Base-by-base conservation (phyloP, 2,888 invertebrate genomes). In the Petrophora chlorosata region DNA sequence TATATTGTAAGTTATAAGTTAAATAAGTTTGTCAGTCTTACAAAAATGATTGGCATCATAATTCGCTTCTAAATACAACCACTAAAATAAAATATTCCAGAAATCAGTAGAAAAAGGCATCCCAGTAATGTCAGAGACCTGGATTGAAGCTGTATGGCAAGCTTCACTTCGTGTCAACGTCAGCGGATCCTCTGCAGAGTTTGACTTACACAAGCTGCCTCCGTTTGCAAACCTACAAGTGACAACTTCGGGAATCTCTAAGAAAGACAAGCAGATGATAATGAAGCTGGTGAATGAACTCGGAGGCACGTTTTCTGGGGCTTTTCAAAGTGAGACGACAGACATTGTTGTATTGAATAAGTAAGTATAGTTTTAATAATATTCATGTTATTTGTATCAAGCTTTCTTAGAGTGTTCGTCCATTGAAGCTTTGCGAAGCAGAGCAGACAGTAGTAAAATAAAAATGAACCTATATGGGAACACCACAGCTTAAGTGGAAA, bases 111-210 rank as follows among this genome's bases (percentile, higher is more conserved):
- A 93, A 67, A 87, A 87, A 62, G 92, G 92, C 39, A 92, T 95
- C 47, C 93, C 94, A 17, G 91, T 98, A 5, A 95, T 98, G 94
- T 91, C 92, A 3, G 91, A 93, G 5, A 91, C 92, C 9, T 98
- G 98, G 98, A 90, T 98, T 0, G 88, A 94, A 22, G 93, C 92
- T 0, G 94, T 97, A 0, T 98, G 97, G 97, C 86, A 94, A 8
- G 87, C 90, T 1, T 95, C 95, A 40, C 87, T 94, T 29, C 83
- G 78, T 0, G 82, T 91, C 39, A 93, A 92, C 60, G 80, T 95
- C 0, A 86, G 85, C 32, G 95, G 94, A 0, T 86, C 92, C 0
- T 94, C 95, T 54, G 53, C 85, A 0, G 91, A 92, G 40, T 97
- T 97, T 69, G 72, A 92, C 9, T 76, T 82, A 35, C 87, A 92